A percentile compares a stretch with the other conserved stretches of the same genome.
These are phyloP conservation scores for Andrena hattorfiana DNA, from an alignment of 2,888 invertebrate species.

Conservation along the genomic window DNA sequence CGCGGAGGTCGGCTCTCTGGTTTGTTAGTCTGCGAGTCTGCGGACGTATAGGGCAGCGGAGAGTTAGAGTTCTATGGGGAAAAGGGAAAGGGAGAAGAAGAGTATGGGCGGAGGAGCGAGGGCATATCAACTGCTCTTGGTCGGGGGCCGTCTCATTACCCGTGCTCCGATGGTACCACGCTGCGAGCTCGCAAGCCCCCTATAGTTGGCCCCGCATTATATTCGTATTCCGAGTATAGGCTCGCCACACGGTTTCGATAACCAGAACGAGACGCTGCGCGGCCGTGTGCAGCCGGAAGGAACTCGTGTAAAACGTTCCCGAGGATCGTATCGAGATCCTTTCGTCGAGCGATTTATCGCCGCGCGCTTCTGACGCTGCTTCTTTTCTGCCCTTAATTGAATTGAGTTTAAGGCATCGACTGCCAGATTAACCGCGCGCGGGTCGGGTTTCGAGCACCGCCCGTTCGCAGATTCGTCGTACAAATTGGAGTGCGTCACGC, in stretches of 20 bases:
- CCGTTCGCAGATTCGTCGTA: neutral
- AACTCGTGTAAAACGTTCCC: conserved; percentile 34
- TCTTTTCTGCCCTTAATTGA: conserved; percentile 29
- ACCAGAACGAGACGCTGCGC: conserved; percentile 29
- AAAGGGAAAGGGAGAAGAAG: conserved; percentile 60
- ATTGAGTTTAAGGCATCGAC: conserved; percentile 20
- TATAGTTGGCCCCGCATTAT: conserved; percentile 73
- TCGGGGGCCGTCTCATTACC: conserved; percentile 85
- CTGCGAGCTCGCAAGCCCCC: conserved; percentile 81
- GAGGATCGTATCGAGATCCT: conserved; percentile 28
- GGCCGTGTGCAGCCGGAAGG: conserved; percentile 46
- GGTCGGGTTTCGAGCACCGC: neutral
- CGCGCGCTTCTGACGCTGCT: conserved; percentile 14
- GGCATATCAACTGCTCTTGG: conserved; percentile 82
- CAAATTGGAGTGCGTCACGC: neutral
- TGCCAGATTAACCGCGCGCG: neutral
- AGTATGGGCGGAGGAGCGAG: conserved; percentile 71
- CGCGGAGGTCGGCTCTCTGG: conserved; percentile 46
- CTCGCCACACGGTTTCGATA: conserved; percentile 44
- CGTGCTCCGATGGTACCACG: conserved; percentile 82
- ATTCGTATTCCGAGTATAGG: conserved; percentile 65
- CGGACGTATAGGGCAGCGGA: conserved; percentile 58
- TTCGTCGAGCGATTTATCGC: conserved; percentile 18
- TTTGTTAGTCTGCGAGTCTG: conserved; percentile 65
- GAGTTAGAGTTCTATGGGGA: conserved; percentile 59